phyloP scores from a whole-genome alignment of 2,797 vertebrate species.

The Sternarchorhynchus goeldii region DNA sequence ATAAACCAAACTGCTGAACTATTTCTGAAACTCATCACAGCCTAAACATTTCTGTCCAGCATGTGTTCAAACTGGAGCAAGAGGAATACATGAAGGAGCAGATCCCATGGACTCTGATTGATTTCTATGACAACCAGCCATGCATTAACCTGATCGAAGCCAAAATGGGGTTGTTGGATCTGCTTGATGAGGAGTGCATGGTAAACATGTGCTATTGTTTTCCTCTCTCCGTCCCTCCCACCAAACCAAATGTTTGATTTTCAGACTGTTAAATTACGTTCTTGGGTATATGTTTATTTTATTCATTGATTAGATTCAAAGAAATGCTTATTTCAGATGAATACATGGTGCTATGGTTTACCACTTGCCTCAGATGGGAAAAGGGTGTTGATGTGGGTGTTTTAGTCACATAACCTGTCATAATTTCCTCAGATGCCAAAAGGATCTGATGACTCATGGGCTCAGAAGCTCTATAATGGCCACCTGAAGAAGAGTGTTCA shows the following conservation, averaged over 20 bases:
- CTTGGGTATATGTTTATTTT: neutral
- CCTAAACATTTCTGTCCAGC: conserved; percentile 71
- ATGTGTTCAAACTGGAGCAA: conserved; percentile 98
- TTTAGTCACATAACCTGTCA: neutral
- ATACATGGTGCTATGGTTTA: neutral
- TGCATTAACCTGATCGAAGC: conserved; percentile 97
- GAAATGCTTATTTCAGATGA: neutral
- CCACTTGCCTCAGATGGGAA: too few relatives aligned
- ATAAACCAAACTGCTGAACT: neutral
- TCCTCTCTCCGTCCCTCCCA: neutral
- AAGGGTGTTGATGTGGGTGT: too few relatives aligned
- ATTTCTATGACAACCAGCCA: conserved; percentile 97
- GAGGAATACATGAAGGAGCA: conserved; percentile 97
- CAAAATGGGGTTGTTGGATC: conserved; percentile 91
- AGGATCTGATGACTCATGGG: conserved; percentile 94
- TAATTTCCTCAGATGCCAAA: conserved; percentile 89
- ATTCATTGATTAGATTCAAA: neutral
- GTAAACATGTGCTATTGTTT: conserved; percentile 66
- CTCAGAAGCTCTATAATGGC: conserved; percentile 94
- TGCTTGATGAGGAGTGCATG: conserved; percentile 97
- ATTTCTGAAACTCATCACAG: conserved; percentile 21
- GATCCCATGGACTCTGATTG: conserved; percentile 97
- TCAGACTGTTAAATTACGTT: too few relatives aligned
- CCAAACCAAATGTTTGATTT: too few relatives aligned
- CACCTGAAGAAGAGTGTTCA: conserved; percentile 87